Conservation (phyloP, 64 coral and sea anemone genomes). For the Astreopora myriophthalma region DNA sequence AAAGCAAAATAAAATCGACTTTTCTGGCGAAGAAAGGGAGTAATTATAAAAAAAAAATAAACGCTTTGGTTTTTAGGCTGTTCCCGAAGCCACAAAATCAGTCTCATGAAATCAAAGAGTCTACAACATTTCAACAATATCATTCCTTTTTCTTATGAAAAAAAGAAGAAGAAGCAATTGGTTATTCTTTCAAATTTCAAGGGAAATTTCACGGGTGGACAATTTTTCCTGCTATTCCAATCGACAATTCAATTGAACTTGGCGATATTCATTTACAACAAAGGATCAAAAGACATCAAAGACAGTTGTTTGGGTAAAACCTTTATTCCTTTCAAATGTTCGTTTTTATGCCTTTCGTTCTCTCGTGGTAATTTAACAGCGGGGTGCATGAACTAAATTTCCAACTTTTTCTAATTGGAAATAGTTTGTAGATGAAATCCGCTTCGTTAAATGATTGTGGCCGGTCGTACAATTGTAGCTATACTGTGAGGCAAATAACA, state of each 20-base stretch:
- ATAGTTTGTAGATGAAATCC: constrained; percentile 55
- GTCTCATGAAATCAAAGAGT: neutral
- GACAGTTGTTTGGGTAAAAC: constrained; percentile 25
- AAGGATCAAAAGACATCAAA: constrained; percentile 37
- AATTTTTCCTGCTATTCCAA: neutral
- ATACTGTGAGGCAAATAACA: constrained; percentile 84
- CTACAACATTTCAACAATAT: neutral
- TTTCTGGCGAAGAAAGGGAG: neutral
- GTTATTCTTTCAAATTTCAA: neutral
- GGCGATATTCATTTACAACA: constrained; percentile 19
- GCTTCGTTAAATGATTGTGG: constrained; percentile 55
- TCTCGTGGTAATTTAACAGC: constrained; percentile 69
- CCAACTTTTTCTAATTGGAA: constrained; percentile 76
- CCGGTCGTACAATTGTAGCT: constrained; percentile 81
- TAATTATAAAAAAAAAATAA: neutral
- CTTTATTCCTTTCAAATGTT: constrained; percentile 35
- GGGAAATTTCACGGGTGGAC: neutral
- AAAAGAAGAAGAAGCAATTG: neutral
- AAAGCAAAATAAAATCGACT: neutral
- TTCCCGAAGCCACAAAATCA: neutral
- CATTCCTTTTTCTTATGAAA: neutral
- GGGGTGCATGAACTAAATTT: constrained; percentile 19
- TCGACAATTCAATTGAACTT: constrained; percentile 6
- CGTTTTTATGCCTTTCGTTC: constrained; percentile 21
- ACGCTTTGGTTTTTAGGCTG: neutral